Conservation (phyloP, 2,888 invertebrate genomes). For the Thereva unica region DNA sequence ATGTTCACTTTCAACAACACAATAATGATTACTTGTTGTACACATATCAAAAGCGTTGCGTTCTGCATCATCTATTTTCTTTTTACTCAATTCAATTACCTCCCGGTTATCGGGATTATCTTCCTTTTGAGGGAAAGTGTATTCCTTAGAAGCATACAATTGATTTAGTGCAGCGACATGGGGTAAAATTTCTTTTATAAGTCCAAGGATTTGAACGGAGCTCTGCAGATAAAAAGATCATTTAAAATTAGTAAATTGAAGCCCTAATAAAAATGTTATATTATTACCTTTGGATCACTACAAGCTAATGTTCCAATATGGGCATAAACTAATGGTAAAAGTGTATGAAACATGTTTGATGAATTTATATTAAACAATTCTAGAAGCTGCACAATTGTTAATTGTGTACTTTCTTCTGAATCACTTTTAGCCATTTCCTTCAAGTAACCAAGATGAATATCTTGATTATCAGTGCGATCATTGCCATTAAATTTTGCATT, state of each 20-base stretch:
- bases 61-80: constrained; percentile 49
- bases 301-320: constrained; percentile 76
- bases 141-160: constrained; percentile 56
- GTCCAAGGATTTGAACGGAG: constrained; percentile 79
- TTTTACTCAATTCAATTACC: constrained; percentile 42
- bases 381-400: constrained; percentile 53
- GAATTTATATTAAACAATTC: constrained; percentile 56
- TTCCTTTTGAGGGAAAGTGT: constrained; percentile 38
- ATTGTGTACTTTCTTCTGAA: constrained; percentile 52
- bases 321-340: constrained; percentile 83
- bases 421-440: constrained; percentile 51
- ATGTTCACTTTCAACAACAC: constrained; percentile 94
- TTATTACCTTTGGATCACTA: constrained; percentile 78
- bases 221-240: constrained; percentile 62
- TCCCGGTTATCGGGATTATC: constrained; percentile 46
- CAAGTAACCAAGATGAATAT: constrained; percentile 35
- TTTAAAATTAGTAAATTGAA: background rate
- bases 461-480: constrained; percentile 51
- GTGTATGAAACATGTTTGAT: constrained; percentile 67
- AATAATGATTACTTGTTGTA: constrained; percentile 85
- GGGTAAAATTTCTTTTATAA: constrained; percentile 87
- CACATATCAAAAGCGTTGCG: constrained; percentile 49
- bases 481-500: constrained; percentile 55
- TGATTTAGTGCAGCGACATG: constrained; percentile 86
- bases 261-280: background rate